Base-by-base conservation (phyloP, 1,140 invertebrate species). In the Nasonia vitripennis region DNA sequence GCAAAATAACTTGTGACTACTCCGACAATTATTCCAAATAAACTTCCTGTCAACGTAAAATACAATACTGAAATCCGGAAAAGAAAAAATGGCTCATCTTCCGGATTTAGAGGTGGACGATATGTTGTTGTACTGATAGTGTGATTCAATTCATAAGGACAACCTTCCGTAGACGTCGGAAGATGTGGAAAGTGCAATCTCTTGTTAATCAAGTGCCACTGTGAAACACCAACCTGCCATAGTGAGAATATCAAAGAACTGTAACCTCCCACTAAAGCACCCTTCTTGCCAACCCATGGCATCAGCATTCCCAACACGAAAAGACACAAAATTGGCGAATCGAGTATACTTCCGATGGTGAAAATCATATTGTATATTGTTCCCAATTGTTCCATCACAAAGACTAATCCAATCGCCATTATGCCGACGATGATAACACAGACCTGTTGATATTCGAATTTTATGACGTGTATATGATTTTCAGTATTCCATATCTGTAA, bases 41-140 rank as follows among this genome's bases (percentile, higher is more conserved):
- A 73, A 0, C 93, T 91, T 41, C 94, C 95, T 78, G 95, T 94
- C 4, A 94, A 90, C 6, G 94, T 94, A 87, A 94, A 95, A 84
- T 94, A 95, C 79, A 95, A 94, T 87, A 95, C 95, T 3, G 95
- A 95, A 75, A 96, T 94, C 20, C 91, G 91, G 87, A 93, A 95
- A 31, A 94, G 81, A 62, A 88, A 83, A 20, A 89, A 89, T 3
- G 90, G 88, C n/a, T 89, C 85, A 6, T 91, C 90, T 5, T 83
- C 73, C 0, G 78, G 48, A 4, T 55, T 84, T 9, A 86, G 62
- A 48, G 86, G 77, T n/a, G 31, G 41, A 1, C 0, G 10, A 37
- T 62, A 55, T n/a, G 20, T 55, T 27, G 2, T 87, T 7, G 84
- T 80, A 0, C 45, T 71, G 0, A 87, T 89, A 1, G 79, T 81